Percentiles rank a stretch among this genome's conserved stretches.
Conservation (phyloP, 2,113 vertebrate species). For the Mobula birostris region DNA sequence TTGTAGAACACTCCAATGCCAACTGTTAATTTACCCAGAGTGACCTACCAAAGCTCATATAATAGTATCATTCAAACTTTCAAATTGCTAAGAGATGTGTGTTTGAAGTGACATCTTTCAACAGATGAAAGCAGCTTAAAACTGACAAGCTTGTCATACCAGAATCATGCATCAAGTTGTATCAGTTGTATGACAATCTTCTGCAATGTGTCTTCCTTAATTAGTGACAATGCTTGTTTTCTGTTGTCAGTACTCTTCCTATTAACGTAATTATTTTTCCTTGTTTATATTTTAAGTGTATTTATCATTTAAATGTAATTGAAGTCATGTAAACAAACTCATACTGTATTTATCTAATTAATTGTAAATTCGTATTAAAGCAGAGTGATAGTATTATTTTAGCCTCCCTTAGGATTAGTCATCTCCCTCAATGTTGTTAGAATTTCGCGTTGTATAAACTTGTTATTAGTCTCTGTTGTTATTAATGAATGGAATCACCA, state of each 20-base stretch:
- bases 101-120: not conserved
- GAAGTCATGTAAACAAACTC: not conserved
- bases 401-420: too few species aligned
- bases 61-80: not conserved
- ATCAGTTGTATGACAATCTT: not conserved
- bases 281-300: not conserved
- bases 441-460: not conserved
- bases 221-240: not conserved
- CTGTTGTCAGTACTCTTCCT: not conserved
- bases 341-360: not conserved
- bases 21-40: not conserved
- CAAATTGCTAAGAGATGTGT: not conserved
- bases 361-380: not conserved
- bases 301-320: not conserved
- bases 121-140: not conserved
- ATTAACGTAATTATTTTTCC: not conserved
- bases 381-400: not conserved
- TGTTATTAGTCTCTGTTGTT: not conserved
- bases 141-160: not conserved
- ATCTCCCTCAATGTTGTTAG: not conserved
- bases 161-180: not conserved
- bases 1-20: not conserved
- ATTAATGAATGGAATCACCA: not conserved
- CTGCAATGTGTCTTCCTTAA: not conserved
- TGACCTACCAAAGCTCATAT: not conserved